Evolutionary conservation across 2,797 vertebrate species (phyloP).

Genomic region (Pseudopleuronectes americanus): DNA sequence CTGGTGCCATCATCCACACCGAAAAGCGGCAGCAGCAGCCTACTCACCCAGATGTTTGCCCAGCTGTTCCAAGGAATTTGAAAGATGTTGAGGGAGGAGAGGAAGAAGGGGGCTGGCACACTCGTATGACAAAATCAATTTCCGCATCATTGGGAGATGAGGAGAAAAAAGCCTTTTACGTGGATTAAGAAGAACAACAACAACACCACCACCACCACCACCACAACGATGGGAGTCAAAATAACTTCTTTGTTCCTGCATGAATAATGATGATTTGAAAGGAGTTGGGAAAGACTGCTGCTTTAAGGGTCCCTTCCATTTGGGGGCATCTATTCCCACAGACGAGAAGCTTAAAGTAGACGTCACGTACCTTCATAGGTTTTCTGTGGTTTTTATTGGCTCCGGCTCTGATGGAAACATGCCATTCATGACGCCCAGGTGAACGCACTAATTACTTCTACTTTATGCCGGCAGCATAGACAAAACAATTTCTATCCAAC

Average conservation of each 20-base stretch:
- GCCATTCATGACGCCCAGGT: too few relatives aligned
- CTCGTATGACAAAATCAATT: constrained; percentile 28
- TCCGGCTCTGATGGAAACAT: too few relatives aligned
- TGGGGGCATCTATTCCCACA: background rate
- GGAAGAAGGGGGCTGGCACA: constrained; percentile 12
- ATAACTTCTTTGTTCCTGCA: too few relatives aligned
- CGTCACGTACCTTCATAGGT: background rate
- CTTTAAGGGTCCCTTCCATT: background rate
- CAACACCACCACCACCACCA: background rate
- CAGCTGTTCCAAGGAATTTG: constrained; percentile 71
- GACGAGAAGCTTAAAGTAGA: background rate
- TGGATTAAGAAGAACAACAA: background rate
- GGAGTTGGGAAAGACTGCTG: background rate
- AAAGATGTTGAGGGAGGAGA: constrained; percentile 54
- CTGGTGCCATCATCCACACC: constrained; percentile 38
- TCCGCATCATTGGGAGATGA: background rate
- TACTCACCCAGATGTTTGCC: constrained; percentile 72
- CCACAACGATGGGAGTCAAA: background rate
- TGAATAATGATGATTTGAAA: too few relatives aligned
- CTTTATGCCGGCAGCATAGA: too few relatives aligned
- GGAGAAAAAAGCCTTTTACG: too few relatives aligned
- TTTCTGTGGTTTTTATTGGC: background rate
- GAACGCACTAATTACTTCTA: too few relatives aligned
- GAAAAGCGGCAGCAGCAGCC: constrained; percentile 41
- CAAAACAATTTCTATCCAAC: too few relatives aligned